Evolutionary conservation across 35 echinoderm and acorn worm species (phyloP).

Genomic region (Anneissia japonica): DNA sequence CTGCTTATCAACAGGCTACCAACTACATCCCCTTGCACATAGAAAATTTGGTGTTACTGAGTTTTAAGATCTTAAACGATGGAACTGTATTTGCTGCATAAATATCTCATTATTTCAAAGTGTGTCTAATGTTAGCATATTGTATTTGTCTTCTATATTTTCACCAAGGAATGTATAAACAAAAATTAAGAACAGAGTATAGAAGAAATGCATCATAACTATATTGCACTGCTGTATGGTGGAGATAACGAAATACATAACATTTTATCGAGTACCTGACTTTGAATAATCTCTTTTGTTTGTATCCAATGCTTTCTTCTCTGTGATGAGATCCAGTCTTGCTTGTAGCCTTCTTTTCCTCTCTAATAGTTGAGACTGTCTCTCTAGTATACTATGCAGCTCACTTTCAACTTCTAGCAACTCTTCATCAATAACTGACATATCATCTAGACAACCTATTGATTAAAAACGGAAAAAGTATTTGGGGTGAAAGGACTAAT

Average conservation of each 20-base stretch:
- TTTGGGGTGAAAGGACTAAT: no score
- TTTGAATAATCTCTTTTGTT: conserved; percentile 18
- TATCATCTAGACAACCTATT: not conserved
- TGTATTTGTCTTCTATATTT: no score
- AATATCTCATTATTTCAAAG: no score
- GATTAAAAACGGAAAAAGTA: no score
- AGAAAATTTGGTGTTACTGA: no score
- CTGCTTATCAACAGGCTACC: no score
- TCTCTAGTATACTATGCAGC: conserved; percentile 39
- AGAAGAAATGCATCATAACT: not conserved
- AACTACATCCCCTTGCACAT: no score
- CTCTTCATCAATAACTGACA: conserved; percentile 25
- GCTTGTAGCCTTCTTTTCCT: conserved; percentile 54
- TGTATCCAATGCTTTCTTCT: conserved; percentile 15
- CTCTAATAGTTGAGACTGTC: conserved; percentile 31
- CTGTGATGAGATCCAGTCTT: conserved; percentile 26
- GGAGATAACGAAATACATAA: not conserved
- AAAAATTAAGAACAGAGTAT: not conserved
- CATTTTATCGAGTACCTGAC: conserved; percentile 32
- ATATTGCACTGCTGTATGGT: not conserved
- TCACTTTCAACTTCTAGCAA: conserved; percentile 36
- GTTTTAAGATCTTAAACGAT: no score
- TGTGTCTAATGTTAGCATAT: no score
- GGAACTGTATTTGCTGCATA: no score
- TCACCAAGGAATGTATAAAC: not conserved